phyloP scores from a whole-genome alignment of 2,888 invertebrate species.

The Timema cristinae region DNA sequence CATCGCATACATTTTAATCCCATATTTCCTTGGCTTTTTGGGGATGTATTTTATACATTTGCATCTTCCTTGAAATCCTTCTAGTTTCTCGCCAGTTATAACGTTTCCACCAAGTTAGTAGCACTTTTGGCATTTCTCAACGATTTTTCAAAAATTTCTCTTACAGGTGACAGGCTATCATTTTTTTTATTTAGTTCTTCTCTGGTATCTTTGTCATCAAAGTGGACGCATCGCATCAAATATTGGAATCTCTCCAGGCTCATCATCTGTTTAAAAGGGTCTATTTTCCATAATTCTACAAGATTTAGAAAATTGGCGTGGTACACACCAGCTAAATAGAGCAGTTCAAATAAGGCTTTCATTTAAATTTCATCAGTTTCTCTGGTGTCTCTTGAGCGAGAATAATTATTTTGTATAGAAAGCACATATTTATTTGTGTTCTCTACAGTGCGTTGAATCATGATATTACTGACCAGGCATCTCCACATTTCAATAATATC shows the following conservation, averaged over 20 bases:
- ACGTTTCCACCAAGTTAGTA: slow-evolving; percentile 32
- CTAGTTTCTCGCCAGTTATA: slow-evolving; percentile 5
- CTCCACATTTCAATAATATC: not conserved
- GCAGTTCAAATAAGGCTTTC: not conserved
- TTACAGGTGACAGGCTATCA: slow-evolving; percentile 31
- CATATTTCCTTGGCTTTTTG: not conserved
- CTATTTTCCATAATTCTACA: no score
- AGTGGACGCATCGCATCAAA: slow-evolving; percentile 33
- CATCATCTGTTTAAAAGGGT: no score
- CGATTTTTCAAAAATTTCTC: slow-evolving; percentile 33
- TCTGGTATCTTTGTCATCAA: slow-evolving; percentile 34
- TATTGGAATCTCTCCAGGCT: no score
- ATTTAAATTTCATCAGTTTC: slow-evolving; percentile 6
- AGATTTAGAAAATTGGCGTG: no score
- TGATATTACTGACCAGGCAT: not conserved
- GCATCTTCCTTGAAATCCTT: slow-evolving; percentile 14
- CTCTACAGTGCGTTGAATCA: not conserved
- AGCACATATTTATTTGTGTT: no score
- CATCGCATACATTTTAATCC: not conserved
- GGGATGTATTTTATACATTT: slow-evolving; percentile 4
- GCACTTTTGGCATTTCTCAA: slow-evolving; percentile 28
- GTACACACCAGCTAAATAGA: not conserved
- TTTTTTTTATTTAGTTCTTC: slow-evolving; percentile 24
- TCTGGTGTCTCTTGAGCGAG: not conserved
- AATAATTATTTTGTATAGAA: no score